phyloP scores from a whole-genome alignment of 2,888 invertebrate genomes.

The Chrysotoxum bicinctum region DNA sequence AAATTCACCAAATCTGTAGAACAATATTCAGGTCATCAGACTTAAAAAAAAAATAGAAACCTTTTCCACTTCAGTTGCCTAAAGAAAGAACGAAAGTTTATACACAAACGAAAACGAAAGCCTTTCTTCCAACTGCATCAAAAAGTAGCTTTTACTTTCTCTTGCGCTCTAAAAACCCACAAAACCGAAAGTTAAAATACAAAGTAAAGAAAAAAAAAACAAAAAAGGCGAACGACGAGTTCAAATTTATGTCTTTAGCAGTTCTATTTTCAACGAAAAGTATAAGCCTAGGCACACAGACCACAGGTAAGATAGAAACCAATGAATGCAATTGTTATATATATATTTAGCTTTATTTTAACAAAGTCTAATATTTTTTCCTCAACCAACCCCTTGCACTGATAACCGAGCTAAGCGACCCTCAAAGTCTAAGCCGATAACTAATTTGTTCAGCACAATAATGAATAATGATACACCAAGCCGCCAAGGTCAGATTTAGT shows the following conservation, averaged over 20 bases:
- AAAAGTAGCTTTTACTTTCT: slow-evolving; percentile 64
- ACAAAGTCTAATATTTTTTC: background rate
- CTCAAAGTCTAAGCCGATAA: slow-evolving; percentile 4
- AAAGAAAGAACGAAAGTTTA: slow-evolving; percentile 59
- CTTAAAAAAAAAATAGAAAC: slow-evolving; percentile 48
- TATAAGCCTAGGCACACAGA: no score
- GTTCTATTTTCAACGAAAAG: no score
- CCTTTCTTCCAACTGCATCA: slow-evolving; percentile 56
- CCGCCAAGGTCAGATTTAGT: slow-evolving; percentile 54
- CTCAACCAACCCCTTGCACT: background rate
- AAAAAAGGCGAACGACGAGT: background rate
- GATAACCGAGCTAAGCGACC: background rate
- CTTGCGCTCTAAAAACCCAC: slow-evolving; percentile 58
- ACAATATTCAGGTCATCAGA: slow-evolving; percentile 20
- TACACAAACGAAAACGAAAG: slow-evolving; percentile 65
- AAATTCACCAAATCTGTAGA: background rate
- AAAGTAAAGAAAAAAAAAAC: slow-evolving; percentile 2
- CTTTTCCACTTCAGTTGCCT: slow-evolving; percentile 26
- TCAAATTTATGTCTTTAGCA: no score
- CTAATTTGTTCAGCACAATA: background rate
- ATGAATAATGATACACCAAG: slow-evolving; percentile 32
- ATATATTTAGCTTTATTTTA: no score
- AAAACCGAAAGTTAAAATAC: slow-evolving; percentile 13
- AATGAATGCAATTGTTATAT: no score
- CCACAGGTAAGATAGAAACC: no score